Evolutionary conservation across 1,140 invertebrate genomes (phyloP), one percentile per base, ranked within the genome.

Genomic region (Drosophila miranda): DNA sequence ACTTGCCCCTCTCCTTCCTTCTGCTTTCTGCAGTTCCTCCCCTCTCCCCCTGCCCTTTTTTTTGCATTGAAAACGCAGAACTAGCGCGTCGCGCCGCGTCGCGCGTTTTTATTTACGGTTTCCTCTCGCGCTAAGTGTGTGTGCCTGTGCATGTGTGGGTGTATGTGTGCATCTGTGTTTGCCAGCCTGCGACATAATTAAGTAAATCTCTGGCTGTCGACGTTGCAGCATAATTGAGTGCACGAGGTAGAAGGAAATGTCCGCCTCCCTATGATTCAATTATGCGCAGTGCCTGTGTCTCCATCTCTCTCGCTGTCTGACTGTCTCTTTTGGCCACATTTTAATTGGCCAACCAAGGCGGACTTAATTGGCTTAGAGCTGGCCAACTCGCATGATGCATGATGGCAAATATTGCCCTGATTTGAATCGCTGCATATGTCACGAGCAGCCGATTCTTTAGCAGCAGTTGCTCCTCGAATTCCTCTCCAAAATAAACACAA

Each of bases 151-250:
- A 34, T 58, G 63, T 42, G 23, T 19, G 3, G 16, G 23, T 26
- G 48, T 51, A 66, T 59, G 44, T 55, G 14, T 50, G 44, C 57
- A 23, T 61, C 42, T 57, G 45, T 60, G 48, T 43, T 49, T 59
- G 53, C 66, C 59, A 52, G 63, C 72, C 62, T 78, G 71, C 75
- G 77, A 81, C 81, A 86, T 86, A 86, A 86, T 86, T 86, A 86
- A 86, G 81, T 87, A 82, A 86, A 86, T 86, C 81, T 75, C 67
- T 48, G 60, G 72, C 59, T 83, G 79, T 79, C 84, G 79, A 71
- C 80, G 71, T 66, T 83, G 68, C 77, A 75, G 82, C 82, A 86
- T 86, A 86, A 86, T 86, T 86, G 81, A 87, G 81, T 79, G 59
- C 61, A 64, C 19, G 26, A 44, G 48, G 56, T 66, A 38, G 42